These are phyloP conservation scores for Gastrophryne carolinensis DNA, from an alignment of 2,797 vertebrate species.

Conservation along the genomic window DNA sequence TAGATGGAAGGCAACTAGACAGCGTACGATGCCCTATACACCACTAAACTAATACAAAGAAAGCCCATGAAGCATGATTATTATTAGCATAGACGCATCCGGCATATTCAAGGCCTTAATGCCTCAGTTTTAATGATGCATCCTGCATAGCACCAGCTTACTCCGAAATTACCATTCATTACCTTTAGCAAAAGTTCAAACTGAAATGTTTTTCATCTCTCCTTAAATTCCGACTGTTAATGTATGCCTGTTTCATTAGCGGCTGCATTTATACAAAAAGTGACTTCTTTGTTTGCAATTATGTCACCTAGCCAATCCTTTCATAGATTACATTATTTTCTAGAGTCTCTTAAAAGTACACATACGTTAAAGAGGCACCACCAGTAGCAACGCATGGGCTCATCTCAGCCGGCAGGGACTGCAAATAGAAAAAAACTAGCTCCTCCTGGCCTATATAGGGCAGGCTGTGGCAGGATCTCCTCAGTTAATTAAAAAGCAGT, in stretches of 20 bases:
- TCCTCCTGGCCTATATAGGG: too few species aligned
- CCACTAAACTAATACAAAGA: slow-evolving; percentile 36
- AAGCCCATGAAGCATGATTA: slow-evolving; percentile 24
- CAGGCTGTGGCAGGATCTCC: too few species aligned
- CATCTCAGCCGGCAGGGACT: too few species aligned
- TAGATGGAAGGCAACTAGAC: not conserved
- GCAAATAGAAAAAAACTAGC: too few species aligned
- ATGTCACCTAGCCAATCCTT: slow-evolving; percentile 44
- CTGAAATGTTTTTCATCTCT: slow-evolving; percentile 35
- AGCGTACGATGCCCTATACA: not conserved
- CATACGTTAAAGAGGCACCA: not conserved
- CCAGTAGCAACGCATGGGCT: too few species aligned
- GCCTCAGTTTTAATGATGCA: slow-evolving; percentile 43
- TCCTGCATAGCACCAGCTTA: slow-evolving; percentile 4
- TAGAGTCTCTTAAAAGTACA: slow-evolving; percentile 39
- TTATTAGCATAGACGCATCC: slow-evolving; percentile 19
- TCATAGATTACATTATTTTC: slow-evolving; percentile 45
- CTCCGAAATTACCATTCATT: slow-evolving; percentile 50
- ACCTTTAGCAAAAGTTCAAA: slow-evolving; percentile 48
- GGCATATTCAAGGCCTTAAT: slow-evolving; percentile 33
- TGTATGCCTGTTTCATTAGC: slow-evolving; percentile 50
- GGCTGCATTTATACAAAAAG: slow-evolving; percentile 34
- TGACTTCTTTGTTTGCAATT: slow-evolving; percentile 50
- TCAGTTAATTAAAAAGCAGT: too few species aligned
- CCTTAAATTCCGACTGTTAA: slow-evolving; percentile 41